Evolutionary conservation across 2,888 invertebrate species (phyloP).

Genomic region (Erebia palarica): DNA sequence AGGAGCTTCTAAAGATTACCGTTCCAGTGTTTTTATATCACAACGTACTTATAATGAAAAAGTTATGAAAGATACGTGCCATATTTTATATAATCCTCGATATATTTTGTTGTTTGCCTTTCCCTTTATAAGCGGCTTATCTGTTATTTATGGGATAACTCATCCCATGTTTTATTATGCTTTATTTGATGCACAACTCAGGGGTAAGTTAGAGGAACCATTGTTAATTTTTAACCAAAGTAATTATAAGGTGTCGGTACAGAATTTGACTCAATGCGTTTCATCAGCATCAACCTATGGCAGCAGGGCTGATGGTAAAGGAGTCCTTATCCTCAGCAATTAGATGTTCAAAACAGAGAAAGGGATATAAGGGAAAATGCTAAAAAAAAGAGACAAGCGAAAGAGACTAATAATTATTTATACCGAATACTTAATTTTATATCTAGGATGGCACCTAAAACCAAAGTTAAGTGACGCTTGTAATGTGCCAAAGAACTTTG

Average conservation of each 20-base stretch:
- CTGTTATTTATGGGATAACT: conserved; percentile 32
- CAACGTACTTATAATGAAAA: conserved; percentile 28
- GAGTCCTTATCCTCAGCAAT: no score
- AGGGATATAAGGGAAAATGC: not conserved
- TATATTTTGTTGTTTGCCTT: conserved; percentile 30
- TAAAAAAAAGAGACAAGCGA: no score
- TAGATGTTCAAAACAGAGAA: no score
- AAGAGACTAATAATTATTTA: not conserved
- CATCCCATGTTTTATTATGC: conserved; percentile 24
- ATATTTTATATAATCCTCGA: conserved; percentile 25
- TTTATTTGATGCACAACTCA: conserved; percentile 15
- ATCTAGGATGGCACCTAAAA: not conserved
- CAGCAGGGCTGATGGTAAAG: no score
- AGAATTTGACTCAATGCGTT: no score
- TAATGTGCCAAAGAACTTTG: conserved; percentile 49
- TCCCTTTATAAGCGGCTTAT: conserved; percentile 36
- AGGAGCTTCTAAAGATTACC: conserved; percentile 16
- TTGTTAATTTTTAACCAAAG: not conserved
- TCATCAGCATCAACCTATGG: no score
- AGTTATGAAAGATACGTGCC: conserved; percentile 30
- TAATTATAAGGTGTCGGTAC: no score
- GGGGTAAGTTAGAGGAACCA: not conserved
- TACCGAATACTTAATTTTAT: not conserved
- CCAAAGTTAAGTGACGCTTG: conserved; percentile 20
- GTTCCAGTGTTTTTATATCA: conserved; percentile 27